Conservation (phyloP, 2,797 vertebrate species). For the Pipistrellus nathusii region DNA sequence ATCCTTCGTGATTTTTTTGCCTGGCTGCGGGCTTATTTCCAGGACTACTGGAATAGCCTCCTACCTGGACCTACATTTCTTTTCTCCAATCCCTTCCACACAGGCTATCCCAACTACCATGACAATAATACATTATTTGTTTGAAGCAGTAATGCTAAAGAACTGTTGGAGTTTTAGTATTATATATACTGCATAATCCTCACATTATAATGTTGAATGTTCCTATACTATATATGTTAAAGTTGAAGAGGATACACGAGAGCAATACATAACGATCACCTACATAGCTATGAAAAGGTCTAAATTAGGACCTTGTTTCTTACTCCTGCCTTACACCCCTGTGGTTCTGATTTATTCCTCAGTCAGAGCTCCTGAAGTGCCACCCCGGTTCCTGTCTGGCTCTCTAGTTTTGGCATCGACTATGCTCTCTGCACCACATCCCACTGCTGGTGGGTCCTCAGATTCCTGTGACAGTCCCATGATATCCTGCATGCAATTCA, state of each 20-base stretch:
- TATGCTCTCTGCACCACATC: not conserved
- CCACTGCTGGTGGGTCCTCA: not conserved
- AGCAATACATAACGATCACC: not conserved
- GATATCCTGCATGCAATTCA: not conserved
- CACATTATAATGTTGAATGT: not conserved
- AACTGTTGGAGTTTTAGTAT: not conserved
- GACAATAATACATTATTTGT: not conserved
- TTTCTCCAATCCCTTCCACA: not conserved
- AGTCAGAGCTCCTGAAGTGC: not conserved
- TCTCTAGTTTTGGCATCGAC: not conserved
- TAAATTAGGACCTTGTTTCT: not conserved
- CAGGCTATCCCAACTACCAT: not conserved
- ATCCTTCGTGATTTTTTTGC: too few relatives aligned
- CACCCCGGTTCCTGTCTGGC: not conserved
- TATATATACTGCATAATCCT: not conserved
- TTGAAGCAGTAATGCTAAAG: not conserved
- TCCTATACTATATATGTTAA: not conserved
- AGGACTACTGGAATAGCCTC: not conserved
- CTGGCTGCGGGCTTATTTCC: not conserved
- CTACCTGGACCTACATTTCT: not conserved
- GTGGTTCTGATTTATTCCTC: not conserved
- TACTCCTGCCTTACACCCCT: not conserved
- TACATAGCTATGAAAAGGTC: not conserved
- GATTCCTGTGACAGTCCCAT: too few relatives aligned
- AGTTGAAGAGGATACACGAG: not conserved